Percentiles rank a stretch among this genome's conserved stretches.
These are phyloP conservation scores for Typhlichthys subterraneus DNA, from an alignment of 2,797 vertebrate genomes.

Conservation along the genomic window DNA sequence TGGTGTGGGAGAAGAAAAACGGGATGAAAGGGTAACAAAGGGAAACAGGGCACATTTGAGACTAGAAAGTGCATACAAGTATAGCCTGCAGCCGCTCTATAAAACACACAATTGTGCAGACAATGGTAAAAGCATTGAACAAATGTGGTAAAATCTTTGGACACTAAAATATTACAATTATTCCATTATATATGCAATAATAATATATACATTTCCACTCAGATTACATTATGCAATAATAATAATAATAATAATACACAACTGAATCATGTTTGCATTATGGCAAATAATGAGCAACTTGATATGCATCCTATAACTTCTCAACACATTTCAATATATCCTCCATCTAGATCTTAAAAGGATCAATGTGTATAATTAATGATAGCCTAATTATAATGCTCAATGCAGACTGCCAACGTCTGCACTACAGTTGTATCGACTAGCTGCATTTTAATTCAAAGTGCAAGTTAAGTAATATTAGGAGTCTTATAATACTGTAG, in stretches of 20 bases:
- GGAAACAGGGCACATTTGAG: constrained; percentile 36
- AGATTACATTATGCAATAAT: constrained; percentile 4
- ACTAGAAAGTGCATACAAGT: constrained; percentile 26
- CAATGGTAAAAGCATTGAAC: constrained; percentile 38
- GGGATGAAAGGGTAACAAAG: constrained; percentile 53
- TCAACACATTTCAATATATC: background rate
- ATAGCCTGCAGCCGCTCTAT: constrained; percentile 36
- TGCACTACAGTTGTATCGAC: constrained; percentile 3
- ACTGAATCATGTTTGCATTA: background rate
- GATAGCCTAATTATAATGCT: constrained; percentile 23
- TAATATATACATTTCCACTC: constrained; percentile 4
- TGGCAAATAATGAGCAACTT: too few species aligned
- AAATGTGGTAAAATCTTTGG: constrained; percentile 36
- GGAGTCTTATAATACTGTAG: constrained; percentile 3
- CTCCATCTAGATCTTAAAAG: background rate
- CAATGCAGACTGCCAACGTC: constrained; percentile 9
- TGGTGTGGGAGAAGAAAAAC: constrained; percentile 35
- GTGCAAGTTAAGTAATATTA: constrained; percentile 37
- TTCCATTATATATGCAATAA: constrained; percentile 1
- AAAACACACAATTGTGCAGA: constrained; percentile 48
- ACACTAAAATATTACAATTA: constrained; percentile 37
- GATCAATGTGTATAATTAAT: background rate
- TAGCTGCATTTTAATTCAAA: constrained; percentile 38
- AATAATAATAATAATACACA: background rate
- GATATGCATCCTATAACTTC: constrained; percentile 2